Conservation (phyloP, 2,888 invertebrate genomes). For the Archips xylosteana region DNA sequence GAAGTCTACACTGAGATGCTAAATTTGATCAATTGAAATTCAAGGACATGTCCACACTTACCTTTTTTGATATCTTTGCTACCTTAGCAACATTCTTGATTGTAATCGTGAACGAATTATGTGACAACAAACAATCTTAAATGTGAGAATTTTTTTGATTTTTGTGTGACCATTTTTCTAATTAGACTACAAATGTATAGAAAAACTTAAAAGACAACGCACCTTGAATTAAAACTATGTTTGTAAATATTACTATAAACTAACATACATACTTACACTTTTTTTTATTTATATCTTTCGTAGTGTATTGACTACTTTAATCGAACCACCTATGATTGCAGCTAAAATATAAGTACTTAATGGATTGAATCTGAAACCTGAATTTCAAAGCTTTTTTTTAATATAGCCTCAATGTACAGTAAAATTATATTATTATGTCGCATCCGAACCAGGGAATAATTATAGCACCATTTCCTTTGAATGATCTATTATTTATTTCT, state of each 20-base stretch:
- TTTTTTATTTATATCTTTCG: background rate
- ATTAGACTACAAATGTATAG: background rate
- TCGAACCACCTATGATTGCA: background rate
- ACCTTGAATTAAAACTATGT: background rate
- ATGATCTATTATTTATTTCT: too few species aligned
- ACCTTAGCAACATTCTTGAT: background rate
- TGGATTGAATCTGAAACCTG: too few species aligned
- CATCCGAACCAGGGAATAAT: too few species aligned
- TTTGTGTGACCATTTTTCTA: background rate
- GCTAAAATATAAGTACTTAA: background rate
- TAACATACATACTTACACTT: background rate
- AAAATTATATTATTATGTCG: too few species aligned
- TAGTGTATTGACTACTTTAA: background rate
- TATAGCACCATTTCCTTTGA: too few species aligned
- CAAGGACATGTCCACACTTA: too few species aligned
- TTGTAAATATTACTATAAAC: background rate
- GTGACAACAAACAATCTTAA: background rate
- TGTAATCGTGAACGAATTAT: background rate
- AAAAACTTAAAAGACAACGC: constrained; percentile 1
- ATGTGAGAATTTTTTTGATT: background rate
- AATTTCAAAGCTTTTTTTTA: too few species aligned
- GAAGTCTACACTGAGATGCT: background rate
- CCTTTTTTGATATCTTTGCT: too few species aligned
- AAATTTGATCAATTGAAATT: background rate
- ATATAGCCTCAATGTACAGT: too few species aligned